Base-by-base conservation (phyloP, 2,888 invertebrate species). In the Lasioglossum vierecki region DNA sequence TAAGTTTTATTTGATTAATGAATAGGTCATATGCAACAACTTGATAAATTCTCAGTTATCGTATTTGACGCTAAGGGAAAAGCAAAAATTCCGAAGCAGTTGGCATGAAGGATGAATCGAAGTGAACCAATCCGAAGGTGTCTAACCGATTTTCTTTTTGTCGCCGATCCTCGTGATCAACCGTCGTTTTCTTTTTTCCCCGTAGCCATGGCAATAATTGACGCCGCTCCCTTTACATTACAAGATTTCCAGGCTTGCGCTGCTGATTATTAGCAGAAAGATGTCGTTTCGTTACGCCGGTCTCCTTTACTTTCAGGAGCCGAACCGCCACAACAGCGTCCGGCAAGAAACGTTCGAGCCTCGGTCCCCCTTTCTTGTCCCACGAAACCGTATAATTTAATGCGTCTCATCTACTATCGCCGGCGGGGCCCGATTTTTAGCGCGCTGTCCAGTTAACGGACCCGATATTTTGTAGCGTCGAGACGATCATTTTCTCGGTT, bases 351-450 rank as follows among this genome's bases (percentile, higher is more conserved):
- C 70, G 66, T 22, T n/a, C 70, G n/a, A 13, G 41, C 41, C 39
- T 35, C 39, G 44, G n/a, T 53, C 46, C 74, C 22, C 15, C 44
- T 70, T 79, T 79, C 80, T 78, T 76, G 77, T 75, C 74, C 35
- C 73, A 44, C 18, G 44, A 15, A 49, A 66, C 72, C 53, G 75
- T 79, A 66, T 84, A 88, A 88, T 88, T 88, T 88, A 85, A 88
- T 84, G 68, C 77, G 85, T 80, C 82, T 85, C 81, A 88, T 78
- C 71, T 83, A 53, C 49, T 53, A 75, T 75, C 72, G 78, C 77
- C 53, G n/a, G 49, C 39, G 82, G 81, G 53, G 6, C 46, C 18
- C 11, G 57, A 86, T 84, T 88, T 86, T 87, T 84, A 81, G 18
- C 73, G 49, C 22, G 30, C 63, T 22, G 79, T 8, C 46, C 57